These are phyloP conservation scores for Zelostemma sp. DNA, from an alignment of 1,140 invertebrate genomes.

Conservation along the genomic window DNA sequence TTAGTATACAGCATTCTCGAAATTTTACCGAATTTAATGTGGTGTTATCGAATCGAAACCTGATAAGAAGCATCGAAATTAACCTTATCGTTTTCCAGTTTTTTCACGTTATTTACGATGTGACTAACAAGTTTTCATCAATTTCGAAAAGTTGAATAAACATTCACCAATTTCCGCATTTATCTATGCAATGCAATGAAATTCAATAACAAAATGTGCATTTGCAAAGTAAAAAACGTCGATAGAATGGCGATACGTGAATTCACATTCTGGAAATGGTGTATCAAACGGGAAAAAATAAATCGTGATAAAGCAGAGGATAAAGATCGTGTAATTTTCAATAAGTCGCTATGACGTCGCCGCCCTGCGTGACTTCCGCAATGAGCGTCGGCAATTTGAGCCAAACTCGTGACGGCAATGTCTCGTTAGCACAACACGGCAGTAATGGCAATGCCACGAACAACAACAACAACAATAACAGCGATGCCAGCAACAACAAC, in stretches of 20 bases:
- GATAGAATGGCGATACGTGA: neutral
- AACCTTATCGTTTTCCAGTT: no score
- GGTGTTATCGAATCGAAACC: no score
- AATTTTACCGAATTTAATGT: conserved; percentile 6
- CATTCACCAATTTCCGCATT: no score
- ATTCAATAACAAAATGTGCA: no score
- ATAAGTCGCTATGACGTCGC: conserved; percentile 55
- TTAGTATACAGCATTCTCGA: neutral
- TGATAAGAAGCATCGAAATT: no score
- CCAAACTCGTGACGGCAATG: conserved; percentile 54
- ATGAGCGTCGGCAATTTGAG: conserved; percentile 62
- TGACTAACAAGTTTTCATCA: no score
- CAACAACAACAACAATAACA: conserved; percentile 34
- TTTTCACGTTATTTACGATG: no score
- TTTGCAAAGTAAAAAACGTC: neutral
- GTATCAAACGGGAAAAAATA: neutral
- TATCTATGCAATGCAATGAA: no score
- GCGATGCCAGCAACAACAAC: conserved; percentile 43
- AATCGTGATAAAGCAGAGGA: neutral
- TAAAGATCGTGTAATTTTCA: conserved; percentile 4
- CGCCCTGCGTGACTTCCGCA: conserved; percentile 61
- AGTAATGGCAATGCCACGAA: conserved; percentile 45
- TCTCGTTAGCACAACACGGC: conserved; percentile 36
- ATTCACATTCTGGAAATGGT: neutral
- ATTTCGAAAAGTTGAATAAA: no score